Evolutionary conservation across 1,140 invertebrate genomes (phyloP).

Genomic region (Phymastichus coffea): DNA sequence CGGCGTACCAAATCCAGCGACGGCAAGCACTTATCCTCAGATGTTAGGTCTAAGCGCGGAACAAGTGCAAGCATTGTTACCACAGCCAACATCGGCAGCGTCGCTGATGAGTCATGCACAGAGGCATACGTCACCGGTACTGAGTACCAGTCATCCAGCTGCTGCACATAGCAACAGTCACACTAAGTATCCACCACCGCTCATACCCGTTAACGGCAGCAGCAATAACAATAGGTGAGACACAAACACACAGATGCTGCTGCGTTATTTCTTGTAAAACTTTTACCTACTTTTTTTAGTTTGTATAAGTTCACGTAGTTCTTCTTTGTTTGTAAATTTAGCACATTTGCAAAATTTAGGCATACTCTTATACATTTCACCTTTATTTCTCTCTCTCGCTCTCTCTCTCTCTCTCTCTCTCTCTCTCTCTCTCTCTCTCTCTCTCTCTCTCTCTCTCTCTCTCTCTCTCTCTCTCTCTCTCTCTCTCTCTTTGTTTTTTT

Average conservation of each 20-base stretch:
- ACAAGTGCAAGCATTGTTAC: constrained; percentile 53
- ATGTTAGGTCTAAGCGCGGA: constrained; percentile 52
- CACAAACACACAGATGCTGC: not conserved
- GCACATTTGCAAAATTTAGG: not conserved
- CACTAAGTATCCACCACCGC: constrained; percentile 58
- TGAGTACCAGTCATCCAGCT: constrained; percentile 17
- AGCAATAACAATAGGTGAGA: constrained; percentile 35
- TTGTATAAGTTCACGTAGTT: too few relatives aligned
- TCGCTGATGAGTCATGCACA: constrained; percentile 49
- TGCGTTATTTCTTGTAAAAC: not conserved
- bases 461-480: too few relatives aligned
- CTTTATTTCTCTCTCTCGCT: too few relatives aligned
- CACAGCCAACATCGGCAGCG: constrained; percentile 44
- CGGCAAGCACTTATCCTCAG: constrained; percentile 51
- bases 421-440: too few relatives aligned
- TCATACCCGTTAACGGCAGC: constrained; percentile 58
- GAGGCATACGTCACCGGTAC: constrained; percentile 50
- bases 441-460: too few relatives aligned
- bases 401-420: too few relatives aligned
- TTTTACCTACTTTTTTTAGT: constrained; percentile 12
- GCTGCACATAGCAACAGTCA: constrained; percentile 12
- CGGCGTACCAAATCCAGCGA: constrained; percentile 50
- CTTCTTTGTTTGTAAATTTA: too few relatives aligned
- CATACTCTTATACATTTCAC: not conserved
- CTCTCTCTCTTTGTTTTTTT: too few relatives aligned